These are phyloP conservation scores for Carcinoscorpius rotundicauda DNA, from an alignment of 1,140 invertebrate species.

Conservation along the genomic window DNA sequence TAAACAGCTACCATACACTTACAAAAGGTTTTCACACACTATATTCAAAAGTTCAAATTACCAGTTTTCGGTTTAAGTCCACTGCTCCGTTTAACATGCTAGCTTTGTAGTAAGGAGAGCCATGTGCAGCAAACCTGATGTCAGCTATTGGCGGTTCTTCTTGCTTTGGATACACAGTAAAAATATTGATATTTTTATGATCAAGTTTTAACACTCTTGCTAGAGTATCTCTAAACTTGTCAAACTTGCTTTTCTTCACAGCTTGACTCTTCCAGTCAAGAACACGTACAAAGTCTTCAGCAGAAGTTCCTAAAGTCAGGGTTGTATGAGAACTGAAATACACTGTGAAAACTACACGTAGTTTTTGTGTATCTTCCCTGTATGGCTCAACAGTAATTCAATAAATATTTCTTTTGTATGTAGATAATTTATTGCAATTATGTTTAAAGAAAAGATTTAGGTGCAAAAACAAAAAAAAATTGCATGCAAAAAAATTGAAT, in stretches of 20 bases:
- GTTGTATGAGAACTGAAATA: too few species aligned
- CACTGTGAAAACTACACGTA: too few species aligned
- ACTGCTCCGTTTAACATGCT: slow-evolving; percentile 87
- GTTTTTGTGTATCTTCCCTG: too few species aligned
- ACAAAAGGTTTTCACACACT: background rate
- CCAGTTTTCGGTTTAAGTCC: slow-evolving; percentile 79
- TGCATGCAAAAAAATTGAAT: too few species aligned
- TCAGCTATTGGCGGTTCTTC: slow-evolving; percentile 81
- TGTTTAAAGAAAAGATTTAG: too few species aligned
- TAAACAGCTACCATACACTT: background rate
- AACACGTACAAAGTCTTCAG: slow-evolving; percentile 88
- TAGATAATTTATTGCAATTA: too few species aligned
- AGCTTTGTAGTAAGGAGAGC: slow-evolving; percentile 89
- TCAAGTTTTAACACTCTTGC: slow-evolving; percentile 68
- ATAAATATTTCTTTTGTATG: too few species aligned
- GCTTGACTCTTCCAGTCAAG: slow-evolving; percentile 77
- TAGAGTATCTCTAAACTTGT: slow-evolving; percentile 71
- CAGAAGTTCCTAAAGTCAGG: slow-evolving; percentile 54
- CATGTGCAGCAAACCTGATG: slow-evolving; percentile 85
- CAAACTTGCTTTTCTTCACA: slow-evolving; percentile 70
- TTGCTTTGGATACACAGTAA: slow-evolving; percentile 77
- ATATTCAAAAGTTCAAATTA: slow-evolving; percentile 26
- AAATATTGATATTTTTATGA: slow-evolving; percentile 84
- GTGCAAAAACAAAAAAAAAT: too few species aligned
- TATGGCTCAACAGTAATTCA: too few species aligned